Percentiles rank a stretch among this genome's conserved stretches.
Conservation (phyloP, 2,797 vertebrate species). For the Lophius americanus region DNA sequence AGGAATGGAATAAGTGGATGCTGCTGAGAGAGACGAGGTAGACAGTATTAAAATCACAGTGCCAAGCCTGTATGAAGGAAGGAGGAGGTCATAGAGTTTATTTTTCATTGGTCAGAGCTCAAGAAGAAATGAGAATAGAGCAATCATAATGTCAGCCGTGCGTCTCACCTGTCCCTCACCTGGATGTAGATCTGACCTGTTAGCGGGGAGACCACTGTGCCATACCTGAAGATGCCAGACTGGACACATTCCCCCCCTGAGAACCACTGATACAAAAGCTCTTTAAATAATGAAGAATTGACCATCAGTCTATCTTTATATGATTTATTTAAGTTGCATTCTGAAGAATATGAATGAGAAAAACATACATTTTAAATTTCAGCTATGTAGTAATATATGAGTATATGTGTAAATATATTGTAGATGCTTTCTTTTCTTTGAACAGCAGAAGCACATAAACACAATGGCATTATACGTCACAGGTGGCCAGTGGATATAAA, state of each 20-base stretch:
- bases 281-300: conserved; percentile 64
- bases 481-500: conserved; percentile 40
- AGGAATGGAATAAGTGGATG: conserved; percentile 22
- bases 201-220: conserved; percentile 70
- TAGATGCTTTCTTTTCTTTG: conserved; percentile 56
- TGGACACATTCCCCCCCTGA: conserved; percentile 42
- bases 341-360: conserved; percentile 56
- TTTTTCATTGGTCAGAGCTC: conserved; percentile 40
- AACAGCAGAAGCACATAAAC: conserved; percentile 47
- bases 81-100: conserved; percentile 35
- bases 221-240: conserved; percentile 63
- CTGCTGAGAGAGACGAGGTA: conserved; percentile 26
- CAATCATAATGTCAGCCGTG: conserved; percentile 22
- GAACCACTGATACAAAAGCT: conserved; percentile 68
- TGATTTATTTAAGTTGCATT: conserved; percentile 73
- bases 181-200: conserved; percentile 31
- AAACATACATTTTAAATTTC: conserved; percentile 50
- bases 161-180: conserved; percentile 24
- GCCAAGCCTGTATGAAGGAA: conserved; percentile 64
- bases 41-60: conserved; percentile 50
- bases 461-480: conserved; percentile 19
- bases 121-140: conserved; percentile 24
- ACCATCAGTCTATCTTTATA: conserved; percentile 57
- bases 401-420: conserved; percentile 64
- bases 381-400: conserved; percentile 70